These are phyloP conservation scores for Heliornis fulica DNA, from an alignment of 2,113 vertebrate genomes.

Conservation along the genomic window DNA sequence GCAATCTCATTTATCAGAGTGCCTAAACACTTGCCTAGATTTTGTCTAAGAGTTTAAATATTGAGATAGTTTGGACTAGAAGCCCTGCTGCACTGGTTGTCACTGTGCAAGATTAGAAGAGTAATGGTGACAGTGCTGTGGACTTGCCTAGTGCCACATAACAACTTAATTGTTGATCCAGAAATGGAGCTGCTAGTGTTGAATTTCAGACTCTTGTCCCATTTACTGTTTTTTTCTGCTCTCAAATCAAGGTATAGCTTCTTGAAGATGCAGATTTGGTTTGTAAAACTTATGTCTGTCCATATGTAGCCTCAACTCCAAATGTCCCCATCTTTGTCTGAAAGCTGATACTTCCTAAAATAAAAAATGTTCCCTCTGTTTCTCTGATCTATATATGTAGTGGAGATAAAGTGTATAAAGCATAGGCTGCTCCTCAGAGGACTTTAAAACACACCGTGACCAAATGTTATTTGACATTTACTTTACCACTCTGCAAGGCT, in stretches of 20 bases:
- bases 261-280: not conserved
- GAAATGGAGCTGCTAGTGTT: not conserved
- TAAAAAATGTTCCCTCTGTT: not conserved
- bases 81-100: not conserved
- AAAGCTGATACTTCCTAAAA: not conserved
- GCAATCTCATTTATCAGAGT: not conserved
- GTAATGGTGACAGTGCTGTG: not conserved
- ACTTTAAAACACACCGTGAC: not conserved
- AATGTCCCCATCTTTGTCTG: not conserved
- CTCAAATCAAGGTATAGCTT: not conserved
- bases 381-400: not conserved
- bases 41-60: not conserved
- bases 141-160: not conserved
- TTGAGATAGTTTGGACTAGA: not conserved
- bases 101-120: not conserved
- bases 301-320: not conserved
- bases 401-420: not conserved
- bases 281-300: not conserved
- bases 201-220: not conserved
- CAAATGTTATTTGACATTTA: conserved; percentile 42
- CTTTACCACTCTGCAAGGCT: not conserved
- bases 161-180: not conserved
- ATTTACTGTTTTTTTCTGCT: not conserved
- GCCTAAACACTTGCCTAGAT: not conserved
- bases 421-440: not conserved